Conservation (phyloP, 2,888 invertebrate genomes). For the Carcina quercana region DNA sequence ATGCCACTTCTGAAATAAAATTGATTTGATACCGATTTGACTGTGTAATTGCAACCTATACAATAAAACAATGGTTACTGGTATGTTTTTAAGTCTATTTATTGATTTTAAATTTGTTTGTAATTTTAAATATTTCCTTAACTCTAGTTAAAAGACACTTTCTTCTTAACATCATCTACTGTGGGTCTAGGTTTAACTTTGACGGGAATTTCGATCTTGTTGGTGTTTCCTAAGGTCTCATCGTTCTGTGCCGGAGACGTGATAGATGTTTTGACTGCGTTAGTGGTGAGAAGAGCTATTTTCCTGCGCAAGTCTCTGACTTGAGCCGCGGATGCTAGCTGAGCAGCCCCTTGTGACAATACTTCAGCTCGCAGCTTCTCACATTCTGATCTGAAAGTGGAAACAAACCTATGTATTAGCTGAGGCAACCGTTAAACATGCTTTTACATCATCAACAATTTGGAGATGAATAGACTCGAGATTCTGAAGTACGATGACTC, state of each 20-base stretch:
- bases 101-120: no score
- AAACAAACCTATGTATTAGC: no score
- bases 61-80: no score
- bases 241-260: conserved; percentile 15
- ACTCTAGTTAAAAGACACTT: conserved; percentile 63
- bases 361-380: conserved; percentile 49
- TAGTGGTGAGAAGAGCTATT: conserved; percentile 31
- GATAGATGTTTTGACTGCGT: conserved; percentile 12
- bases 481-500: no score
- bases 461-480: no score
- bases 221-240: background rate
- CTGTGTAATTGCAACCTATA: no score
- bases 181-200: conserved; percentile 23
- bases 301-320: conserved; percentile 51
- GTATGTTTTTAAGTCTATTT: no score
- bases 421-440: no score
- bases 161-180: conserved; percentile 52
- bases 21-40: no score
- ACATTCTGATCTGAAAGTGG: conserved; percentile 42
- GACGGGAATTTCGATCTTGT: conserved; percentile 14
- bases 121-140: no score
- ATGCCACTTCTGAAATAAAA: no score
- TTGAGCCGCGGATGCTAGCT: conserved; percentile 49
- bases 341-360: conserved; percentile 48
- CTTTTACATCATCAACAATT: no score